Evolutionary conservation across 1,140 invertebrate genomes (phyloP).

Genomic region (Neodiprion pinetum): DNA sequence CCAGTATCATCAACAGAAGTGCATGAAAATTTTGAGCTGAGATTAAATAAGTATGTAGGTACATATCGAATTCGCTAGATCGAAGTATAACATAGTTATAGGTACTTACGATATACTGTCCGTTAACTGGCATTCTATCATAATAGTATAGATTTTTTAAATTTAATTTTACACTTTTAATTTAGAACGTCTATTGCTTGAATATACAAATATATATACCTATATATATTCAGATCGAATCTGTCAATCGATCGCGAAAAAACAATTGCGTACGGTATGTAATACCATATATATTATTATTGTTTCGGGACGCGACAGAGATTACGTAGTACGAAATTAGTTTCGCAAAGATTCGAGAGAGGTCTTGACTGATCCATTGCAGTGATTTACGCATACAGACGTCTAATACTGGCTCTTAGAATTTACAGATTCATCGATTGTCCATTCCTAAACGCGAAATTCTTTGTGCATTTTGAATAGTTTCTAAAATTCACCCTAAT

Average conservation of each 20-base stretch:
- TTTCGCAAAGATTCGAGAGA: background rate
- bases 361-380: background rate
- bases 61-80: background rate
- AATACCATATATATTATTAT: no score
- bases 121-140: slow-evolving; percentile 3
- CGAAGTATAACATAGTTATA: background rate
- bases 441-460: slow-evolving; percentile 62
- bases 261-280: background rate
- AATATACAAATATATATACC: background rate
- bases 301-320: background rate
- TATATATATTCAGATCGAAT: slow-evolving; percentile 6
- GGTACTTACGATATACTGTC: background rate
- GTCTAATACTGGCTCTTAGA: slow-evolving; percentile 57
- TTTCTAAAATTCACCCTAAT: slow-evolving; percentile 19
- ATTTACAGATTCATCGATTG: slow-evolving; percentile 54
- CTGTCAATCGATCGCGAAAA: slow-evolving; percentile 10
- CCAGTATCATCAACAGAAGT: background rate
- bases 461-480: slow-evolving; percentile 54
- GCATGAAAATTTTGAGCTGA: background rate
- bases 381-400: slow-evolving; percentile 28
- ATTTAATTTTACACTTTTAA: background rate
- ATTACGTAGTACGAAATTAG: background rate
- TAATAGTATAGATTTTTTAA: background rate
- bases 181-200: slow-evolving; percentile 10
- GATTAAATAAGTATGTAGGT: slow-evolving; percentile 1